A percentile compares a stretch with the other conserved stretches of the same genome.
phyloP scores from a whole-genome alignment of 2,113 vertebrate genomes.

The Illadopsis cleaveri region DNA sequence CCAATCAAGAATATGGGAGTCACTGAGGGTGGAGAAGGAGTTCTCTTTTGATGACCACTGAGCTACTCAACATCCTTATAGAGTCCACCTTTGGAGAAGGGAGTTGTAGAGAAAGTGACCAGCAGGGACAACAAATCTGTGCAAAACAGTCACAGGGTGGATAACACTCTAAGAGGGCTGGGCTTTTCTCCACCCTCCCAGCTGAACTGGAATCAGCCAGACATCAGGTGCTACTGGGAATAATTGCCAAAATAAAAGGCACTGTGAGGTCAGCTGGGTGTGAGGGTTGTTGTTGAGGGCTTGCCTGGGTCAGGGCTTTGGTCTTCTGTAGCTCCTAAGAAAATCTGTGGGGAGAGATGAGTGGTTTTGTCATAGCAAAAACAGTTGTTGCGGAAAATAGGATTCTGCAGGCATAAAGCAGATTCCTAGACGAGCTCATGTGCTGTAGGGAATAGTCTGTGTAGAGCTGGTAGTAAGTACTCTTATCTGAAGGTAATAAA shows the following conservation, averaged over 20 bases:
- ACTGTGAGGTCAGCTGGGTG: background rate
- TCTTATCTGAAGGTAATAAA: background rate
- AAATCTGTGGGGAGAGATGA: background rate
- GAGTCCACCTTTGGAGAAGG: background rate
- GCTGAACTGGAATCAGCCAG: background rate
- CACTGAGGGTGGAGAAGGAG: background rate
- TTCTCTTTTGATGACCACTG: background rate
- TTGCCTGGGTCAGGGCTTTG: background rate
- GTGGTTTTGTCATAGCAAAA: background rate
- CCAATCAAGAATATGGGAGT: background rate
- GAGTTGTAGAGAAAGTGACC: background rate
- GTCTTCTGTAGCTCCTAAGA: background rate
- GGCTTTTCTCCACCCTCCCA: conserved; percentile 18
- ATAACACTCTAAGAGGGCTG: background rate
- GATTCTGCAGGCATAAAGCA: background rate
- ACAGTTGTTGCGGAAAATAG: background rate
- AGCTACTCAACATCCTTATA: background rate
- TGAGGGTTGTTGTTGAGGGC: background rate
- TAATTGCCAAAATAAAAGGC: background rate
- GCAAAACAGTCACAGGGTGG: background rate
- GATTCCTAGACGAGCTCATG: background rate
- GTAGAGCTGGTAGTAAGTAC: background rate
- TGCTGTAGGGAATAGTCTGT: background rate
- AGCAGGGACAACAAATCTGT: background rate
- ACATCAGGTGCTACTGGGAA: background rate